Base-by-base conservation (phyloP, 2,113 vertebrate genomes). In the Acrocephalus kingi region DNA sequence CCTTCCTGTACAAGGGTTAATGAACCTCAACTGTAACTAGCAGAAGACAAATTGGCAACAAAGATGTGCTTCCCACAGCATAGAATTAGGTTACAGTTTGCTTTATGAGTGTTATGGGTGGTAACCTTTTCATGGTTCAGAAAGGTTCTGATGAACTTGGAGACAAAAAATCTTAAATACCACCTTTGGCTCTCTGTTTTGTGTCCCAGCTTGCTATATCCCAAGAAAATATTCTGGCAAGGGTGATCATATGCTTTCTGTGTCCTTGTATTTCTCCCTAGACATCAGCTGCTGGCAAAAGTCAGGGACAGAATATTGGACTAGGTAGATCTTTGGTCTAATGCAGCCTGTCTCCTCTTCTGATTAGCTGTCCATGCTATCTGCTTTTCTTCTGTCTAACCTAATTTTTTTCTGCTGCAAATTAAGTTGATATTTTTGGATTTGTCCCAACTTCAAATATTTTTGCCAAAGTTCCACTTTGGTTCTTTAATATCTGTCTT, bases 341-440 rank as follows among this genome's bases (percentile, higher is more conserved):
- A 54, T 20, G 33, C 64, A 74, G 43, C 35, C 52, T 89, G 64
- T 87, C 68, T 84, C 80, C 24, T 89, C 20, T 77, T 73, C 55
- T 81, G 51, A 92, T 91, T 89, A 87, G 68, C 64, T 84, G 15
- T 77, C 68, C 16, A 30, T 46, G 39, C 59, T 84, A 21, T 58
- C 80, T 92, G 21, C 55, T 71, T 89, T 91, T 84, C 59, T 87
- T 12, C 59, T 63, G 41, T 84, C 51, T 92, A 90, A 94, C 59
- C 80, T 92, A 28, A 0, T 92, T 93, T 85, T 84, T 82, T 90
- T 41, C 72, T 87, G 15, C 84, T 92, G 73, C 73, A 93, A 74
- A 94, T 95, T 84, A 84, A 90, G 18, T 77, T 89, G 87, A 11
- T 84, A 62, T 81, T 84, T 95, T 90, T 94, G 89, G 73, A 84